Evolutionary conservation across 2,888 invertebrate genomes (phyloP), one percentile per base, ranked within the genome.

Genomic region (Rugalucina vietnamica): DNA sequence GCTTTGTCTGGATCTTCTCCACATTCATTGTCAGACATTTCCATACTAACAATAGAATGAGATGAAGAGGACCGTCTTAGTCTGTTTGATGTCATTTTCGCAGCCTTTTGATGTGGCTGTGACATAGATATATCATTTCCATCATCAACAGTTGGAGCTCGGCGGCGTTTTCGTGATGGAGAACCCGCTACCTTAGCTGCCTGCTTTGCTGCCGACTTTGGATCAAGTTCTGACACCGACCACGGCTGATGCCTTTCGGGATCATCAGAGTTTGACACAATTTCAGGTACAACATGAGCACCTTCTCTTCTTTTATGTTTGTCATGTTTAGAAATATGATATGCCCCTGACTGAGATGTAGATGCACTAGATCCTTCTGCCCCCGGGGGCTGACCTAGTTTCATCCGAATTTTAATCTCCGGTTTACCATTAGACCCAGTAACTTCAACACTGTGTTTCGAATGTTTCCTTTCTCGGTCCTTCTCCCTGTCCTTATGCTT

Each of bases 41-140:
- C 90, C 90, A 90, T 90, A 65, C 88, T 89, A 8, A 89, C 87
- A 24, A 89, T 81, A 70, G 90, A 90, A 76, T 89, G 89, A 14
- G 86, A 87, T 0, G 90, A 89, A 0, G 89, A 88, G 3, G 87
- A 87, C 2, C 89, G 81, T 49, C 87, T 54, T 37, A 89, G 36
- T 29, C 86, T 79, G 29, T 81, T 50, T 34, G 78, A 39, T 24
- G 79, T 82, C 24, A 79, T 84, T 79, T 89, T 88, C 12, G 88
- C 84, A 60, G 88, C 80, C 84, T 90, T 90, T 71, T 79, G 69
- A 49, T 88, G 87, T 54, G 85, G 83, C 43, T 73, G 73, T 36
- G 49, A 57, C 37, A 71, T 75, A 24, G 69, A 39, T 49, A 76
- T 71, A 60, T 82, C 88, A 36, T 69, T 79, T 39, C 37, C 78